Conservation (phyloP, 2,113 vertebrate species). For the Misgurnus mizolepis region DNA sequence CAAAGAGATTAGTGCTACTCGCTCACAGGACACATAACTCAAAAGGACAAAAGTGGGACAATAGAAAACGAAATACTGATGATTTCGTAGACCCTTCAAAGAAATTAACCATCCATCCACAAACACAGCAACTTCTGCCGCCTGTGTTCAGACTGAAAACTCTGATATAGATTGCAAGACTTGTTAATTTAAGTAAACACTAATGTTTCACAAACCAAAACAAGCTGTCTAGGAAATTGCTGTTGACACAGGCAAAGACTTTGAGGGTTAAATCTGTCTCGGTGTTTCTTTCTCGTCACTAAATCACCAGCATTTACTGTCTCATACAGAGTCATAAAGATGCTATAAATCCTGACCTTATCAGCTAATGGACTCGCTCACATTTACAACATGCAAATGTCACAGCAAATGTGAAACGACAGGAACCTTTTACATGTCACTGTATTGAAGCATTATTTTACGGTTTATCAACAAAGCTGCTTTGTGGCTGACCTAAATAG, state of each 20-base stretch:
- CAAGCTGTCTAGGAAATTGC: background rate
- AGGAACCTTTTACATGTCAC: background rate
- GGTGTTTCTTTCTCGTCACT: background rate
- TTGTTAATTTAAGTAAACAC: background rate
- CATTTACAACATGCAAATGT: constrained; percentile 10
- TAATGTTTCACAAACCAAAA: constrained; percentile 2
- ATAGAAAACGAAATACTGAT: background rate
- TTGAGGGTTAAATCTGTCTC: background rate
- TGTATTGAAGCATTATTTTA: background rate
- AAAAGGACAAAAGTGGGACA: background rate
- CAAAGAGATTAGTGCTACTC: background rate
- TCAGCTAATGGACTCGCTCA: constrained; percentile 38
- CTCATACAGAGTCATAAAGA: background rate
- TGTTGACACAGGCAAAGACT: background rate
- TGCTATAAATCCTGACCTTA: constrained; percentile 26
- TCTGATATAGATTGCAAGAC: background rate
- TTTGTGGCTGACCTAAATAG: background rate
- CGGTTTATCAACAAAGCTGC: background rate
- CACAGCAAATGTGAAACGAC: background rate
- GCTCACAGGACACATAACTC: background rate
- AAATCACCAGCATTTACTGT: constrained; percentile 21
- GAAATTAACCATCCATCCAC: background rate
- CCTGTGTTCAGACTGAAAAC: background rate
- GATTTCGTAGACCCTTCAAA: background rate
- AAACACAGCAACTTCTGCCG: background rate